Evolutionary conservation across 2,888 invertebrate genomes (phyloP), one percentile per base, ranked within the genome.

Genomic region (Tiliacea citrago): DNA sequence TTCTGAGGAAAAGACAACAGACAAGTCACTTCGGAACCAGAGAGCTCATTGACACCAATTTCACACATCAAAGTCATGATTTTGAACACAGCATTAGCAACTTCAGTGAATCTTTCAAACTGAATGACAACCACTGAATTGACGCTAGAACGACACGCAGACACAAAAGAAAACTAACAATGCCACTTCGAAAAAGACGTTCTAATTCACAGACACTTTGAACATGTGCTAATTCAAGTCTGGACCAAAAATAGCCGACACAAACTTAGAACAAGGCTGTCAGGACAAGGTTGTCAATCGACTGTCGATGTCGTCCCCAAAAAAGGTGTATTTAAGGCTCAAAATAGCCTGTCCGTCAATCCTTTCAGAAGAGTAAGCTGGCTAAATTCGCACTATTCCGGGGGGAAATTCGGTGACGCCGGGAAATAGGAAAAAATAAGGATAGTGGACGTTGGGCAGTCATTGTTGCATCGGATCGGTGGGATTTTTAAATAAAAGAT

Each of bases 231-330:
- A 94, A 93, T 93, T 92, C 91, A 87, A 88, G 91, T 90, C 90
- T 92, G 90, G 88, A 89, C 90, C 84, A 87, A 87, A 90, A 92
- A 90, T 77, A 61, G 60, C 72, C 88, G 88, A 90, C 89, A 89
- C 81, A 87, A 86, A 88, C 87, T 84, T 76, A 89, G 90, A 91
- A 92, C 92, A 90, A 89, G 71, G 84, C 92, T 92, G 94, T 94
- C 94, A 93, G 90, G 91, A 92, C 92, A 90, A 89, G 72, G 85
- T 92, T 93, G 94, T 94, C 95, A 93, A 93, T 92, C 90, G 89
- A 75, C 51, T 73, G 80, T 83, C 84, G 69, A 77, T 84, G 84
- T 83, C 81, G n/a, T 79, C 75, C 75, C 78, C 66, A 69, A 79
- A 90, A 93, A 92, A 92, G 86, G 85, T 84, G 90, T 90, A 89